Base-by-base conservation (phyloP, 2,797 vertebrate species). In the Loris lydekkerianus region DNA sequence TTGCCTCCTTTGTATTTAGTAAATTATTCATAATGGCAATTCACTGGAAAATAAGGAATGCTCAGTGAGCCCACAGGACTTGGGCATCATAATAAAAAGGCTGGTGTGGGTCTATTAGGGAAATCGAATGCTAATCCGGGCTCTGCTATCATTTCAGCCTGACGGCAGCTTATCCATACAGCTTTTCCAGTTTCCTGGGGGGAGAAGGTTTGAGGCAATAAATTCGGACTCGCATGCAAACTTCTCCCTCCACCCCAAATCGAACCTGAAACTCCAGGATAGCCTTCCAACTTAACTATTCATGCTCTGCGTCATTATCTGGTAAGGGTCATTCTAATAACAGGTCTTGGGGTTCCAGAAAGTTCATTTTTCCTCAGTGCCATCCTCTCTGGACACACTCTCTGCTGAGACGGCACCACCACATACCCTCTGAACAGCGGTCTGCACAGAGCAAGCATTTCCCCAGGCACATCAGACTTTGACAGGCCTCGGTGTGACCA, bases 381-480 rank as follows among this genome's bases (percentile, higher is more conserved):
- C 0, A 0, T 17, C 7, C n/a, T 40, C 56, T 72, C 31, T 9
- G 29, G 43, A 5, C 10, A 4, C 11, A 14, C 10, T 5, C 21
- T 3, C 29, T 20, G 34, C 49, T 0, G 49, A 73, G 70, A 20
- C 2, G 2, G 49, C 69, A 34, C 2, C 29, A 7, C 17, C 40
- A 29, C 49, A 56, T 11, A 5, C 21, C 10, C 8, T 29, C 1
- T 10, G 27, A 65, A 15, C 5, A 37, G 67, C 67, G 29, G 31
- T 27, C 46, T 18, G 5, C 20, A 11, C 14, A 29, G 27, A 67
- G 67, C 23, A 7, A 18, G 29, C 0, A 0, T 73, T 29, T 70
- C 49, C 76, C 40, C 6, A 1, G 17, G 37, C 5, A 0, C 25
- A 11, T 85, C 43, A 60, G 81, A 34, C 29, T 27, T 31, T 56